Evolutionary conservation across 64 coral and sea anemone genomes (phyloP).

Genomic region (Pocillopora damicornis): DNA sequence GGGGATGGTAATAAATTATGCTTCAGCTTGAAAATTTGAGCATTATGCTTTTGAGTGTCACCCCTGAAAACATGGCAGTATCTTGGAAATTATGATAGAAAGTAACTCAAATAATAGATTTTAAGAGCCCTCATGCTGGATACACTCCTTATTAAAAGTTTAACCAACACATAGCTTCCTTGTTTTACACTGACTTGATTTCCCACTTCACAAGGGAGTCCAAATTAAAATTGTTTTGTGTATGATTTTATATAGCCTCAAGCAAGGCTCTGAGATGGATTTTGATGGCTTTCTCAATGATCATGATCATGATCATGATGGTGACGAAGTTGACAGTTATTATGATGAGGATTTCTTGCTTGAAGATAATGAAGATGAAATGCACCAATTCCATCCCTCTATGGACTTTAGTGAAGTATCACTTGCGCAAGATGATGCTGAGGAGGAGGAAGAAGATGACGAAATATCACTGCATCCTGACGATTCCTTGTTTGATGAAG

Average conservation of each 20-base stretch:
- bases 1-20: no score
- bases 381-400: background rate
- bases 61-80: no score
- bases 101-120: no score
- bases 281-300: background rate
- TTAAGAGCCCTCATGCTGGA: no score
- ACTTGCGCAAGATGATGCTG: background rate
- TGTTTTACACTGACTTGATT: no score
- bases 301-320: constrained; percentile 15
- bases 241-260: background rate
- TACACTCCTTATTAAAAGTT: no score
- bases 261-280: constrained; percentile 2
- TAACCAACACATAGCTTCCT: no score
- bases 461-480: constrained; percentile 27
- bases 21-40: no score
- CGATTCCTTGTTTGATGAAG: constrained; percentile 25
- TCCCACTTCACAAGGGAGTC: no score
- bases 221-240: background rate
- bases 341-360: constrained; percentile 9
- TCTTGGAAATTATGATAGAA: no score
- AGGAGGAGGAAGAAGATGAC: constrained; percentile 16
- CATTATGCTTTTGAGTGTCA: no score
- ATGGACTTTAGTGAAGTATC: background rate
- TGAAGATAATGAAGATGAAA: background rate
- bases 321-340: background rate